Conservation (phyloP, 2,797 vertebrate species). For the Iguana delicatissima region DNA sequence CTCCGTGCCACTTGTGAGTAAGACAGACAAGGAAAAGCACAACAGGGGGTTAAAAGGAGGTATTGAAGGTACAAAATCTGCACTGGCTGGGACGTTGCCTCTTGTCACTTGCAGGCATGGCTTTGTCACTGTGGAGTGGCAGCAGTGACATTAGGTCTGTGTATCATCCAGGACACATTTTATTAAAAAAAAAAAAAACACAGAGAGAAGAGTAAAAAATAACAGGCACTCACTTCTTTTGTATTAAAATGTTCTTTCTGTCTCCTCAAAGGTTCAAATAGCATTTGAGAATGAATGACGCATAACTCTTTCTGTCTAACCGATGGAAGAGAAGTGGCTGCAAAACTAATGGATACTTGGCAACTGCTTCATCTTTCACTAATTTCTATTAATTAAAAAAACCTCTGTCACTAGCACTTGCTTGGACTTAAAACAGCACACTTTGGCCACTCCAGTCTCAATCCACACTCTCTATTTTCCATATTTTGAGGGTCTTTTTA, state of each 20-base stretch:
- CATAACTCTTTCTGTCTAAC: conserved; percentile 19
- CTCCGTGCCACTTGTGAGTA: conserved; percentile 1
- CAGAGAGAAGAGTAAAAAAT: conserved; percentile 19
- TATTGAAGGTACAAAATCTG: conserved; percentile 44
- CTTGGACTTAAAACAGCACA: conserved; percentile 34
- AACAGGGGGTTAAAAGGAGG: conserved; percentile 31
- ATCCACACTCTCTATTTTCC: conserved; percentile 14
- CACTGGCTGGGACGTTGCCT: conserved; percentile 34
- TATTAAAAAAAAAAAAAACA: background rate
- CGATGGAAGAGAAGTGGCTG: conserved; percentile 36
- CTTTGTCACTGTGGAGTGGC: background rate
- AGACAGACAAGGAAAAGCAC: conserved; percentile 40
- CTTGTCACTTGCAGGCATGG: conserved; percentile 31
- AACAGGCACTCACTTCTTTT: background rate
- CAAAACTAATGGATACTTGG: conserved; percentile 53
- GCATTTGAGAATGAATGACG: conserved; percentile 55
- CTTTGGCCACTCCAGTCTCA: conserved; percentile 30
- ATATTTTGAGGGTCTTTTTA: conserved; percentile 24
- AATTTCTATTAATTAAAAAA: conserved; percentile 45
- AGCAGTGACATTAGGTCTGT: background rate
- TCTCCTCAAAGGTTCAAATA: conserved; percentile 36
- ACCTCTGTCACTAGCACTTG: background rate
- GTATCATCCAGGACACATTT: conserved; percentile 10
- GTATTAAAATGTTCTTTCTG: conserved; percentile 20
- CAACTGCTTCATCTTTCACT: conserved; percentile 24